phyloP scores from a whole-genome alignment of 2,797 vertebrate species.

The Falco columbarius region DNA sequence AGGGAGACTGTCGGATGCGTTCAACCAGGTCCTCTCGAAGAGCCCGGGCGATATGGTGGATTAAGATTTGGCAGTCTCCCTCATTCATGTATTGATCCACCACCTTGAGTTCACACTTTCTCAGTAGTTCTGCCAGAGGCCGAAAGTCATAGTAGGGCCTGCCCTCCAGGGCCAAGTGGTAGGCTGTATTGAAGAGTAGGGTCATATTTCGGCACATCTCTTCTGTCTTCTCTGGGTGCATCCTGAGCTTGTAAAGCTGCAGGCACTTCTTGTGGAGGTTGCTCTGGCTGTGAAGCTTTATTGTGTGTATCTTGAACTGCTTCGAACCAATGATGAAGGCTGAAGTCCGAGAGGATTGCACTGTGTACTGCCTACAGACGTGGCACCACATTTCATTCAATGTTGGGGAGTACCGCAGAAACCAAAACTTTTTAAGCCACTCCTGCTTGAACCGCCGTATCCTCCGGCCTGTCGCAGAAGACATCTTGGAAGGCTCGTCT shows the following conservation, averaged over 20 bases:
- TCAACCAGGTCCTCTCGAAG: constrained; percentile 92
- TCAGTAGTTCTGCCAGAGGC: constrained; percentile 90
- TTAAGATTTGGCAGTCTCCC: constrained; percentile 92
- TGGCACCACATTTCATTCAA: constrained; percentile 99
- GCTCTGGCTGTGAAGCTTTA: constrained; percentile 98
- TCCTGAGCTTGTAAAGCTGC: constrained; percentile 96
- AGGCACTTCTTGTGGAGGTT: constrained; percentile 98
- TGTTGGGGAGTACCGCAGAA: constrained; percentile 93
- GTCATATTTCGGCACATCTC: constrained; percentile 98
- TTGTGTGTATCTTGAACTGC: constrained; percentile 98
- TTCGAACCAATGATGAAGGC: constrained; percentile 97
- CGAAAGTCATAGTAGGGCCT: constrained; percentile 92
- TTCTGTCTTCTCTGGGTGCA: constrained; percentile 97
- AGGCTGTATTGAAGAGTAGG: constrained; percentile 92
- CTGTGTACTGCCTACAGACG: constrained; percentile 96
- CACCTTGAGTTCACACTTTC: constrained; percentile 95
- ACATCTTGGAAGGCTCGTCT: constrained; percentile 89
- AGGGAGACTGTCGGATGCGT: constrained; percentile 92
- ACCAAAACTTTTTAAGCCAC: constrained; percentile 99
- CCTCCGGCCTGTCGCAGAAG: constrained; percentile 83
- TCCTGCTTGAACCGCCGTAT: constrained; percentile 97
- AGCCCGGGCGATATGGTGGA: constrained; percentile 91
- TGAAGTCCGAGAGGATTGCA: constrained; percentile 94
- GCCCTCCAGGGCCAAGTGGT: constrained; percentile 92
- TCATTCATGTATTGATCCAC: constrained; percentile 99